Conservation (phyloP, 2,113 vertebrate genomes). For the Okapia johnstoni region DNA sequence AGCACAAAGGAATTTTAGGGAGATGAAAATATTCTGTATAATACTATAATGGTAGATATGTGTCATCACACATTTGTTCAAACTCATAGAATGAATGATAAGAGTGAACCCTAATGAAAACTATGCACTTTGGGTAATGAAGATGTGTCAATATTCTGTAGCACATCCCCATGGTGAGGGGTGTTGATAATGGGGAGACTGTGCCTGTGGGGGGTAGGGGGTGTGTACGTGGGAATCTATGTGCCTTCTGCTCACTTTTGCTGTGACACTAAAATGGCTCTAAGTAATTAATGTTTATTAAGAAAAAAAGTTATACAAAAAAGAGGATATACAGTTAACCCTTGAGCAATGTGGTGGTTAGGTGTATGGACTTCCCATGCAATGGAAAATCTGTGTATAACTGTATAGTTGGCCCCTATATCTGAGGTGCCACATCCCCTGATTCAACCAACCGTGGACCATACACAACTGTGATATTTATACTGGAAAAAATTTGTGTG, state of each 20-base stretch:
- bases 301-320: neutral
- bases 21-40: neutral
- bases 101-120: neutral
- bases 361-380: neutral
- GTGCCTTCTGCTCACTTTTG: neutral
- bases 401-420: neutral
- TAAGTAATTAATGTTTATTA: neutral
- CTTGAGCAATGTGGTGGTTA: neutral
- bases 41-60: rapidly evolving
- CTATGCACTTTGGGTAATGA: neutral
- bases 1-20: neutral
- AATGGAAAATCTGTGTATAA: neutral
- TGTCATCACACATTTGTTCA: neutral
- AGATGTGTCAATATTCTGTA: rapidly evolving
- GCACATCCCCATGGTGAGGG: neutral
- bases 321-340: neutral
- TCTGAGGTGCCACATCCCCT: neutral
- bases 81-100: rapidly evolving
- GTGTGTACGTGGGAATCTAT: neutral
- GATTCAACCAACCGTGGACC: neutral
- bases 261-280: neutral
- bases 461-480: neutral
- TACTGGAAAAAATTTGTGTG: neutral
- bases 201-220: too few species aligned
- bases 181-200: neutral